These are phyloP conservation scores for Smittia aterrima DNA, from an alignment of 2,888 invertebrate species.

Conservation along the genomic window DNA sequence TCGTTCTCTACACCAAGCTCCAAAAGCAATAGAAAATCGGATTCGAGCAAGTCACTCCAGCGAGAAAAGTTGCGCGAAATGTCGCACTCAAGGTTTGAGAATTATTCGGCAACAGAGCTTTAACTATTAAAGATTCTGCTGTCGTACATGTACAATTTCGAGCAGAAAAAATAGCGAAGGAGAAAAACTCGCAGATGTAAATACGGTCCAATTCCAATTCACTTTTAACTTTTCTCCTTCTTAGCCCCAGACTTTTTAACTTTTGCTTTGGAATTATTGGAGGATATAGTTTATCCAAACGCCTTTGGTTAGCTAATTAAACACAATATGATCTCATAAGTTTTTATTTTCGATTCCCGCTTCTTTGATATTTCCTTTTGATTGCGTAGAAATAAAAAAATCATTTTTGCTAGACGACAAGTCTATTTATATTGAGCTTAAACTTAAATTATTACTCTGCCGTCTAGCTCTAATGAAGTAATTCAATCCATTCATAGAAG, in stretches of 20 bases:
- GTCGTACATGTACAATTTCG: conserved; percentile 32
- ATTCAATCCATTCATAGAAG: too few species aligned
- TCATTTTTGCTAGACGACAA: too few species aligned
- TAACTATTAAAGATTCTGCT: conserved; percentile 37
- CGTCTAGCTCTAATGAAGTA: too few species aligned
- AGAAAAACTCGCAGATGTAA: background rate
- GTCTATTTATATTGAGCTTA: too few species aligned
- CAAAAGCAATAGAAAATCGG: conserved; percentile 26
- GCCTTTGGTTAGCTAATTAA: too few species aligned
- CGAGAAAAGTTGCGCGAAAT: conserved; percentile 11
- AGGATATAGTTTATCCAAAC: too few species aligned
- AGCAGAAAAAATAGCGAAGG: conserved; percentile 2
- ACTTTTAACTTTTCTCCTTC: background rate
- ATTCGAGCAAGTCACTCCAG: conserved; percentile 23
- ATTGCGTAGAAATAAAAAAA: too few species aligned
- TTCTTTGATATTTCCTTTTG: background rate
- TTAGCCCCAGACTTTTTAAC: background rate
- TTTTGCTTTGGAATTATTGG: too few species aligned
- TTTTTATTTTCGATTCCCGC: background rate
- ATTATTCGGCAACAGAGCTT: conserved; percentile 37
- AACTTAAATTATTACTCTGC: too few species aligned
- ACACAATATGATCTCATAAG: background rate
- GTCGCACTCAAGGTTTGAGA: conserved; percentile 21
- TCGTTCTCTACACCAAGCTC: background rate
- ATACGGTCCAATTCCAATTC: background rate